Evolutionary conservation across 1,140 invertebrate species (phyloP).

Genomic region (Paraescarpia echinospica): DNA sequence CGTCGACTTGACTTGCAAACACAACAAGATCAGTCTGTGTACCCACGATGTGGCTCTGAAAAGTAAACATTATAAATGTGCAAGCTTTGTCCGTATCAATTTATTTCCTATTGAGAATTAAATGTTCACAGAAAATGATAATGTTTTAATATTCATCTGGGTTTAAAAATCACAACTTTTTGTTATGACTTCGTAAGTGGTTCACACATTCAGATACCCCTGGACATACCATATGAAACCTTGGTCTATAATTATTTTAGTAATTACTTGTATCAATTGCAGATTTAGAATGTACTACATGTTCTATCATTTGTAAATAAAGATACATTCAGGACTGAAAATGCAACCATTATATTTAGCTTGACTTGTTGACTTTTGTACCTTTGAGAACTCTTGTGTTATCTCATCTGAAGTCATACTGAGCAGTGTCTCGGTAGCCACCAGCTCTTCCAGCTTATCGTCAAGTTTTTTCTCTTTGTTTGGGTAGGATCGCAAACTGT

Average conservation of each 20-base stretch:
- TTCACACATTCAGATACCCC: neutral
- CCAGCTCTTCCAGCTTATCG: constrained; percentile 10
- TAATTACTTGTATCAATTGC: neutral
- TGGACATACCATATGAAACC: neutral
- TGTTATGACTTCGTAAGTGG: neutral
- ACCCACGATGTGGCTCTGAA: neutral
- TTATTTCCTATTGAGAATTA: neutral
- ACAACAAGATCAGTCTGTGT: neutral
- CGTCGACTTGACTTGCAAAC: neutral
- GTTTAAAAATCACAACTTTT: neutral
- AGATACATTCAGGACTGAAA: neutral
- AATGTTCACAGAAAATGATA: neutral
- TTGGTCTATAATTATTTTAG: neutral
- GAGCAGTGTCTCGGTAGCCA: neutral
- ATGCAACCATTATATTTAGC: neutral
- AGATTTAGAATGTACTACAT: neutral
- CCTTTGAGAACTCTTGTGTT: neutral
- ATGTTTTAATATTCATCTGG: neutral
- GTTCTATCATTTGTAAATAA: neutral
- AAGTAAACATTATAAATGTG: neutral
- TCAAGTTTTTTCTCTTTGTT: constrained; percentile 15
- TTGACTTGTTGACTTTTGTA: neutral
- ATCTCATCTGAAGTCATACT: neutral
- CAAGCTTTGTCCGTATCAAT: too few species aligned
- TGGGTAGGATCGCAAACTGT: neutral